Evolutionary conservation across 2,113 vertebrate genomes (phyloP).

Genomic region (Oreochromis tanganicae): DNA sequence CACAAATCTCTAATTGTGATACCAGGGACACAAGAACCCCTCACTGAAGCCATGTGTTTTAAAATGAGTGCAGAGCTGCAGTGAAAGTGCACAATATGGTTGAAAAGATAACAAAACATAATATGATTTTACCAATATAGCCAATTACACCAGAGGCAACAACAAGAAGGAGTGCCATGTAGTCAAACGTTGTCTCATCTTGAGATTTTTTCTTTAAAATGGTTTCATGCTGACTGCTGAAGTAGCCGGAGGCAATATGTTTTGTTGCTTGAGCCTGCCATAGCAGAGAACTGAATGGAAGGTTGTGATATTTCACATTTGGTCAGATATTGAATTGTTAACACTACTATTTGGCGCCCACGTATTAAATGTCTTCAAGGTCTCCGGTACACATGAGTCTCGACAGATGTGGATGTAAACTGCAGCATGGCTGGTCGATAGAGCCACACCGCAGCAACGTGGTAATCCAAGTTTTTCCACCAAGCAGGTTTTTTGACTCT

Average conservation of each 20-base stretch:
- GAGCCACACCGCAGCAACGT: not conserved
- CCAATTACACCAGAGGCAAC: not conserved
- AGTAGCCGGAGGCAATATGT: not conserved
- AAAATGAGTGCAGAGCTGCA: not conserved
- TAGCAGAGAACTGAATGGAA: not conserved
- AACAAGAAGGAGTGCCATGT: not conserved
- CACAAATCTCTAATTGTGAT: conserved; percentile 19
- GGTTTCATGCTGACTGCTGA: not conserved
- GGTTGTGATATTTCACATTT: not conserved
- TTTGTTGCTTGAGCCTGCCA: not conserved
- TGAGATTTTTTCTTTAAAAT: not conserved
- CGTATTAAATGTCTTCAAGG: not conserved
- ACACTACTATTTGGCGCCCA: not conserved
- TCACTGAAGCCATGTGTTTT: not conserved
- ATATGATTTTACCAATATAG: not conserved
- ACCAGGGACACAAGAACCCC: conserved; percentile 2
- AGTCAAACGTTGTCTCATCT: not conserved
- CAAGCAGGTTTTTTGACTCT: not conserved
- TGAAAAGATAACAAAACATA: not conserved
- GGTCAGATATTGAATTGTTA: not conserved
- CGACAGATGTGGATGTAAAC: not conserved
- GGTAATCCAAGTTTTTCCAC: not conserved
- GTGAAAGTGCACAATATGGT: not conserved
- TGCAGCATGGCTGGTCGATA: not conserved
- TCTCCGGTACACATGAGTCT: not conserved